Conservation (phyloP, 2,113 vertebrate species). For the Grallaria varia region DNA sequence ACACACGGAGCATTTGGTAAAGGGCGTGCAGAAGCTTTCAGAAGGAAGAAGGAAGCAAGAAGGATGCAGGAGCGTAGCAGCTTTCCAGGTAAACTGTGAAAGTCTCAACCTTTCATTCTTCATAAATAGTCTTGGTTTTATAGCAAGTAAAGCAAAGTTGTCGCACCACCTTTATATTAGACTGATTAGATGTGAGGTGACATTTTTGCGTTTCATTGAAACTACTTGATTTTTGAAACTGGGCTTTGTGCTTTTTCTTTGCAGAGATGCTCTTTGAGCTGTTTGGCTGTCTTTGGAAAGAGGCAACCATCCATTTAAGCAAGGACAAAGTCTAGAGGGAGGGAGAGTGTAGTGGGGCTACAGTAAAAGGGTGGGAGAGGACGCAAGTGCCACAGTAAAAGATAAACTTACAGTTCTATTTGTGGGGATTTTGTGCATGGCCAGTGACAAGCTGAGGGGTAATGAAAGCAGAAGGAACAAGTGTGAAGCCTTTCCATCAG, state of each 20-base stretch:
- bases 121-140: background rate
- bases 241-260: rapidly evolving
- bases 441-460: background rate
- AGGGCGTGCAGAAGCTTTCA: constrained; percentile 76
- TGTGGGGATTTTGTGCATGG: rapidly evolving
- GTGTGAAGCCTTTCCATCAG: background rate
- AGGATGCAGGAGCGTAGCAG: constrained; percentile 48
- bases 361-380: background rate
- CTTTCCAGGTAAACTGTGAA: constrained; percentile 74
- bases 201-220: background rate
- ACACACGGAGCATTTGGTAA: constrained; percentile 76
- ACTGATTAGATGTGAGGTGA: background rate
- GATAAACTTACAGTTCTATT: background rate
- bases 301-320: background rate
- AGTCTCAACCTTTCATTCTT: background rate
- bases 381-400: background rate
- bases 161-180: background rate
- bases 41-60: background rate
- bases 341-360: rapidly evolving
- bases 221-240: background rate
- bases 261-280: rapidly evolving
- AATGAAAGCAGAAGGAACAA: background rate
- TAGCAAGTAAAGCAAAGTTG: background rate
- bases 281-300: background rate
- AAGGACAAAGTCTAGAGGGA: background rate